Conservation (phyloP, 2,113 vertebrate genomes). For the Callorhinus ursinus region DNA sequence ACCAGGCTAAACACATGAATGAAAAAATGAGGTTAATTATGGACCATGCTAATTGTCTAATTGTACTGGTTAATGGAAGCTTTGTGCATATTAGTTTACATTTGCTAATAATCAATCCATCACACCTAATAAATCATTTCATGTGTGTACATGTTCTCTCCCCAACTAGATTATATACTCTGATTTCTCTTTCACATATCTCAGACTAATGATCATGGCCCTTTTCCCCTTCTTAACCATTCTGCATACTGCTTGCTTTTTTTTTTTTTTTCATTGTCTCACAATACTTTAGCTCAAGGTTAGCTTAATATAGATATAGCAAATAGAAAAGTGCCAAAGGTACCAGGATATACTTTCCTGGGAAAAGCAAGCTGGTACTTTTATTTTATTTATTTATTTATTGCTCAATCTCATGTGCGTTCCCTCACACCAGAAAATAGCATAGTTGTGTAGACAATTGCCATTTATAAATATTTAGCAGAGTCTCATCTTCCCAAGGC, state of each 20-base stretch:
- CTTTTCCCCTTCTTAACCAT: not conserved
- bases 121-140: not conserved
- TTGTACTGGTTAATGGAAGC: not conserved
- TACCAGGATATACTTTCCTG: not conserved
- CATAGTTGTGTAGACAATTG: slow-evolving; percentile 35
- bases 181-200: not conserved
- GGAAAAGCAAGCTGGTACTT: slow-evolving; percentile 12
- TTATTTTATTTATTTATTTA: not conserved
- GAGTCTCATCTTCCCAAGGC: not conserved
- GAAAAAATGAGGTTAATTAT: slow-evolving; percentile 41
- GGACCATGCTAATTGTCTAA: not conserved
- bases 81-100: not conserved
- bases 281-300: slow-evolving; percentile 19
- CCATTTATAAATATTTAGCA: slow-evolving; percentile 50
- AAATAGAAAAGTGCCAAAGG: slow-evolving; percentile 9
- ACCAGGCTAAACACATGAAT: not conserved
- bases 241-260: not conserved
- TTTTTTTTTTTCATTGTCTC: not conserved
- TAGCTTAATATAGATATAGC: slow-evolving; percentile 14
- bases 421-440: not conserved
- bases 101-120: not conserved
- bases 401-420: slow-evolving; percentile 36
- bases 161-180: not conserved
- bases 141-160: not conserved
- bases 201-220: not conserved